Conservation (phyloP, 2,797 vertebrate genomes). For the Discoglossus pictus region DNA sequence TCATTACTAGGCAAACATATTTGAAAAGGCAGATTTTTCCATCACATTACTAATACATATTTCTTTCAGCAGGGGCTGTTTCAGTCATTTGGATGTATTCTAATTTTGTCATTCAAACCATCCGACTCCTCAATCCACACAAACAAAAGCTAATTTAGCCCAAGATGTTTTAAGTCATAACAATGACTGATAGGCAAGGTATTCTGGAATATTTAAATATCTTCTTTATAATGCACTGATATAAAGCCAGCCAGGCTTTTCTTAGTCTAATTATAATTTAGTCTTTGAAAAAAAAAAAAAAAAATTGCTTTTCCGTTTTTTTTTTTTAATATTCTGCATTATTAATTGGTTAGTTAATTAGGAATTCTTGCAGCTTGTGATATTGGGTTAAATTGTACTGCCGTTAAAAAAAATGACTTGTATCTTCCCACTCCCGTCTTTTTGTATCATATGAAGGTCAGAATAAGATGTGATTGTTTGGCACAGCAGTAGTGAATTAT, state of each 20-base stretch:
- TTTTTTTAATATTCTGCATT: constrained; percentile 76
- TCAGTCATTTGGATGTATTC: constrained; percentile 74
- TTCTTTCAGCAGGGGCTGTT: constrained; percentile 70
- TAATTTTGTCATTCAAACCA: constrained; percentile 82
- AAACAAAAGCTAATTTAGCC: constrained; percentile 83
- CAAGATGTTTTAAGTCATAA: constrained; percentile 87
- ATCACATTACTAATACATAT: constrained; percentile 63
- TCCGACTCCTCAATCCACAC: constrained; percentile 76
- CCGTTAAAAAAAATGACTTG: constrained; percentile 66
- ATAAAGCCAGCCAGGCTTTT: constrained; percentile 74
- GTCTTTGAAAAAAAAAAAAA: constrained; percentile 64
- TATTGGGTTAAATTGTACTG: constrained; percentile 71
- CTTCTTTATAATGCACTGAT: constrained; percentile 74
- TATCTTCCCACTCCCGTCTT: constrained; percentile 73
- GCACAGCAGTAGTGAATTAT: constrained; percentile 86
- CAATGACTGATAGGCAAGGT: constrained; percentile 95
- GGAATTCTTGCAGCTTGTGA: constrained; percentile 80
- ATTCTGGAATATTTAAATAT: constrained; percentile 83
- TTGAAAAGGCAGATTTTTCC: constrained; percentile 60
- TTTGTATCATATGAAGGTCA: constrained; percentile 88
- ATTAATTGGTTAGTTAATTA: constrained; percentile 91
- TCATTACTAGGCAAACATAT: constrained; percentile 52
- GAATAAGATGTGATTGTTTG: constrained; percentile 89
- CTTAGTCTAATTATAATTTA: constrained; percentile 79
- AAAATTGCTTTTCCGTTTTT: constrained; percentile 69